Evolutionary conservation across 1,140 invertebrate genomes (phyloP).

Genomic region (roundworm (Caenorhabditis elegans)): WBcel235 BX284602.5:4866501-4867000

Average conservation of each 20-base stretch:
- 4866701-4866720: neutral
- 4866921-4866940: conserved; percentile 40
- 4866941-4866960: conserved; percentile 38
- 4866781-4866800: conserved; percentile 40
- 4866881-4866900: conserved; percentile 17
- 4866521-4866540: neutral
- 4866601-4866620: conserved; percentile 4
- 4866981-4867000: conserved; percentile 46
- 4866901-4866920: conserved; percentile 36
- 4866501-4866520: neutral
- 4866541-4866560: conserved; percentile 24
- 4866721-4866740: conserved; percentile 47
- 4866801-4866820: conserved; percentile 38
- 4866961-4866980: conserved; percentile 31
- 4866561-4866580: conserved; percentile 21
- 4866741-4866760: conserved; percentile 45
- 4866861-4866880: conserved; percentile 37
- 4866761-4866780: conserved; percentile 44
- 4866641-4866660: neutral
- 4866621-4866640: conserved; percentile 19
- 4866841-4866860: conserved; percentile 45
- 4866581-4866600: conserved; percentile 3
- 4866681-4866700: conserved; percentile 17
- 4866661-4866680: neutral
- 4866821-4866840: conserved; percentile 43